Base-by-base conservation (phyloP, 2,797 vertebrate genomes). In the Xiphophorus birchmanni region DNA sequence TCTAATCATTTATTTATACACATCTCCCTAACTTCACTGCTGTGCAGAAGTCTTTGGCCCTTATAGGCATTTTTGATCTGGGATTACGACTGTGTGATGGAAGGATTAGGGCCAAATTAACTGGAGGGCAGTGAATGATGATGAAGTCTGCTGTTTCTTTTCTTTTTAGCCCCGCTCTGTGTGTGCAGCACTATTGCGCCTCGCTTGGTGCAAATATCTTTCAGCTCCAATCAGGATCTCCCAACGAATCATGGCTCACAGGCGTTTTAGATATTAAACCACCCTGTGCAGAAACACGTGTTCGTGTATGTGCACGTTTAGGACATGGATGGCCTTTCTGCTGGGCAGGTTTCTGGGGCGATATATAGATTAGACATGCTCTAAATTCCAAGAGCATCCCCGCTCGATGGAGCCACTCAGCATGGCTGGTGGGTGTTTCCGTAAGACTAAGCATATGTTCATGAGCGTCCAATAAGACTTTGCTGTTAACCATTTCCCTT, bases 61-160 rank as follows among this genome's bases (percentile, higher is more conserved):
- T 56, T 80, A 56, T 80, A 82, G 73, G 58, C 76, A 80, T 88
- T 87, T 87, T 76, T 89, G 81, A 91, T 91, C 82, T 83, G 83
- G 85, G 89, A 91, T 91, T 91, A 89, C 82, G 72, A 75, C 65
- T 86, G 86, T 87, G 80, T 86, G 90, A 93, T 93, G 79, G 84
- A 84, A 82, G 87, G 88, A 92, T 93, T 91, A 92, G 82, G 80
- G 84, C 44, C 83, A 80, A 89, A 93, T 92, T 91, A 93, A 88
- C 32, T 85, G 65, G 73, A 85, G 76, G 60, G 73, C 47, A 77
- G 60, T 87, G 84, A 86, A 82, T 85, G 80, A 91, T 85, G 90
- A 87, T 86, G 84, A 86, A 87, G 80, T 80, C 81, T 78, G 75
- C 87, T 37, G 81, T 86, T 81, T 80, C 82, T 90, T 80, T 29